These are phyloP conservation scores for Brachirus orientalis DNA, from an alignment of 2,113 vertebrate species.

Conservation along the genomic window DNA sequence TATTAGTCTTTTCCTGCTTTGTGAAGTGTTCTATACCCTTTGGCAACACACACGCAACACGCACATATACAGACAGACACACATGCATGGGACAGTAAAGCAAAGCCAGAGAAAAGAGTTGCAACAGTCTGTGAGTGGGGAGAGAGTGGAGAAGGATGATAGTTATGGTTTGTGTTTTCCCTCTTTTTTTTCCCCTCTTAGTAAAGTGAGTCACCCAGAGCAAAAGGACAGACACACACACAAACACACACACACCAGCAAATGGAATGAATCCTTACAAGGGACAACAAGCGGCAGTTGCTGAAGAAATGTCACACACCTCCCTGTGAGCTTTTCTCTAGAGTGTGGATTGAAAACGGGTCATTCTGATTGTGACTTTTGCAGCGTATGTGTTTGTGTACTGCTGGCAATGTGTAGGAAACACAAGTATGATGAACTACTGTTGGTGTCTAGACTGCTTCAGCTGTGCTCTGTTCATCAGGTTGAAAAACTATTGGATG, in stretches of 20 bases:
- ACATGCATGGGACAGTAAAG: constrained; percentile 8
- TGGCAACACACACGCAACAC: constrained; percentile 5
- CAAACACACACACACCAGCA: constrained; percentile 21
- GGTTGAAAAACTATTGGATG: constrained; percentile 48
- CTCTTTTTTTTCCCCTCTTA: constrained; percentile 24
- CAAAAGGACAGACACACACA: constrained; percentile 9
- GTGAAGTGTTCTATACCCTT: constrained; percentile 37
- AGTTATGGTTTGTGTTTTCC: constrained; percentile 48
- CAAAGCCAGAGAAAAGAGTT: constrained; percentile 24
- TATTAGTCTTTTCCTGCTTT: constrained; percentile 53
- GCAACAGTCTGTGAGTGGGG: constrained; percentile 16
- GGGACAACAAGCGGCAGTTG: constrained; percentile 27
- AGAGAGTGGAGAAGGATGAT: constrained; percentile 50
- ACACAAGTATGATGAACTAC: neutral
- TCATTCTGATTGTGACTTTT: constrained; percentile 8
- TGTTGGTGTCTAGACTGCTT: constrained; percentile 27
- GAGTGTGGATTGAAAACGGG: neutral
- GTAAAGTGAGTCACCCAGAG: constrained; percentile 47
- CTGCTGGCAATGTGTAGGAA: neutral
- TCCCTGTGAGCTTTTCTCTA: constrained; percentile 12
- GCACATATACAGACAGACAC: constrained; percentile 15
- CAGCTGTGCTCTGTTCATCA: constrained; percentile 29
- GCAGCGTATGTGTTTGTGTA: constrained; percentile 1
- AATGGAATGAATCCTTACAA: constrained; percentile 38
- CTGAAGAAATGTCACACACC: constrained; percentile 34